Percentiles rank a stretch among this genome's conserved stretches.
Conservation (phyloP, 2,113 vertebrate species). For the Maccullochella peelii region DNA sequence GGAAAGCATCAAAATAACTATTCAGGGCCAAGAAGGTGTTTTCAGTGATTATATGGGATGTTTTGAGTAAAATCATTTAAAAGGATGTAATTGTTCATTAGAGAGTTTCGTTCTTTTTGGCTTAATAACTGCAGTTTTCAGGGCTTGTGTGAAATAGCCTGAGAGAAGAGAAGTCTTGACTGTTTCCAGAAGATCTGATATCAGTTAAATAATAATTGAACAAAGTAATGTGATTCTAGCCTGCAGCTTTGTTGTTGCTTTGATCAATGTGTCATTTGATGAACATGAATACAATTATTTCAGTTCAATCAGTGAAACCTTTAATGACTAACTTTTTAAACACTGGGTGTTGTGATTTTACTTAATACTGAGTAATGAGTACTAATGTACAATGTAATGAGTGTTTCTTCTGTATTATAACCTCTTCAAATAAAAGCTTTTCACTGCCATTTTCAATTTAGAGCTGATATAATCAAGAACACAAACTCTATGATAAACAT, state of each 20-base stretch:
- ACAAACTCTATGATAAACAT: neutral
- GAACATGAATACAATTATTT: neutral
- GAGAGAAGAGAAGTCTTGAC: no score
- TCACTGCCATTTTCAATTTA: neutral
- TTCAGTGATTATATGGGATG: neutral
- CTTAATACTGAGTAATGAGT: no score
- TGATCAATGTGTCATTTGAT: neutral
- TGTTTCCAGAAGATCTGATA: neutral
- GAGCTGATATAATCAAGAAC: neutral
- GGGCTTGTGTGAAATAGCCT: no score
- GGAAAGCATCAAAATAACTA: neutral
- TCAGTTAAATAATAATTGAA: no score
- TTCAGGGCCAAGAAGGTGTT: neutral
- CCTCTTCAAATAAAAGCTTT: neutral
- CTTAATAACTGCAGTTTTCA: no score
- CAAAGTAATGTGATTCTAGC: no score
- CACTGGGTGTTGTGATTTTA: no score
- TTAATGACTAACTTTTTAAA: neutral
- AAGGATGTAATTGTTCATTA: neutral
- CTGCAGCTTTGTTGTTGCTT: neutral
- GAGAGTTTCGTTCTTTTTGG: neutral
- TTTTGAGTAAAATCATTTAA: neutral
- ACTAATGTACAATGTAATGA: no score
- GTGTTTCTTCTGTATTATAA: neutral
- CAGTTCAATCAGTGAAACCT: neutral